Base-by-base conservation (phyloP, 2,113 vertebrate species). In the Poeciliopsis prolifica region DNA sequence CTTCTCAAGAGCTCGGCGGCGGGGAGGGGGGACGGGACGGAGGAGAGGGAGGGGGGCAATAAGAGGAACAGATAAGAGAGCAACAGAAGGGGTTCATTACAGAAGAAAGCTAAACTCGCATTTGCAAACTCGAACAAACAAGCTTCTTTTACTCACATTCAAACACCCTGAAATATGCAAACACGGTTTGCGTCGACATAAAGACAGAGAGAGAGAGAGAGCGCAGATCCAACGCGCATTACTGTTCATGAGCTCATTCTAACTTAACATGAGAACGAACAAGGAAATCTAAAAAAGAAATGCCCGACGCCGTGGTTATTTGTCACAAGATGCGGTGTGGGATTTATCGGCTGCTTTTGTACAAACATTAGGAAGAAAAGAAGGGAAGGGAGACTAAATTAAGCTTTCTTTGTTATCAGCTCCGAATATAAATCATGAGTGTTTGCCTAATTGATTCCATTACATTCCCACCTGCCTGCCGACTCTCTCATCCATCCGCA, bases 391-490 rank as follows among this genome's bases (percentile, higher is more conserved):
- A 81, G 89, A 85, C 74, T 26, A 83, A 85, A 84, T 92, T 78
- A 85, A 85, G 80, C 67, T 89, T 80, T 84, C 77, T 77, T 85
- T 89, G 80, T 77, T 84, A 81, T 85, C 84, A 80, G 65, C 54
- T 65, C 81, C 58, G 80, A 90, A 77, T 88, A 92, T 93, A 86
- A 92, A 89, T 92, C 89, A 91, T 26, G 31, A 73, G 61, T 68
- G 79, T 81, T 90, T 84, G 76, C 82, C 81, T 92, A 93, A 93
- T 93, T 92, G 89, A 90, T 91, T 92, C 87, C 83, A 91, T 93
- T 92, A 87, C 70, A 73, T 79, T 75, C 68, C 82, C 86, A 88
- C 87, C 86, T 88, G 88, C 86, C 78, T 82, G 78, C 87, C 31
- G 79, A 87, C 82, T 80, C 83, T 86, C 80, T 87, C 79, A 83